A percentile compares a stretch with the other conserved stretches of the same genome.
Conservation (phyloP, 1,140 invertebrate species). For the Pentalonia nigronervosa region DNA sequence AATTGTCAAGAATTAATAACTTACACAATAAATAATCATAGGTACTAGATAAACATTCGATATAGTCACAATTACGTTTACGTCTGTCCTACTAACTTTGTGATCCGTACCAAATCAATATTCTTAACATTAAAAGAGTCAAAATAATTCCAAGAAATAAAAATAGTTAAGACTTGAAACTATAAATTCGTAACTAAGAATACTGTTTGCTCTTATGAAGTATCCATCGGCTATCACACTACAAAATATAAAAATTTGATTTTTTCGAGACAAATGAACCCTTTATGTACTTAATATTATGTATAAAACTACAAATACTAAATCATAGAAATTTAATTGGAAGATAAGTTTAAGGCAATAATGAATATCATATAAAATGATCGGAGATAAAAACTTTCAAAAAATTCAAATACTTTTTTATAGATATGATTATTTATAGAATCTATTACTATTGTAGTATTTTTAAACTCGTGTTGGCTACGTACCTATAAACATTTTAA, state of each 20-base stretch:
- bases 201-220: neutral
- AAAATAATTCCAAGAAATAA: neutral
- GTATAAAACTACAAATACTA: neutral
- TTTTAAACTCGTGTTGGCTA: neutral
- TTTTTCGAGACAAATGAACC: neutral
- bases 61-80: neutral
- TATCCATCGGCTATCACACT: neutral
- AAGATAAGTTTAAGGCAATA: neutral
- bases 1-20: neutral
- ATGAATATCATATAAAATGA: neutral
- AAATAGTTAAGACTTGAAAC: neutral
- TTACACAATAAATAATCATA: neutral
- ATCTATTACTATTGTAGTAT: neutral
- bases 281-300: neutral
- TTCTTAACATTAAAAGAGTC: neutral
- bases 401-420: neutral
- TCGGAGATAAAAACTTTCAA: neutral
- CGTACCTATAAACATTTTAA: neutral
- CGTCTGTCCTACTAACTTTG: neutral
- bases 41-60: neutral
- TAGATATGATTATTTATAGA: neutral
- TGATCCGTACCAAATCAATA: neutral
- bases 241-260: neutral
- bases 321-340: neutral
- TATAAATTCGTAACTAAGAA: neutral